phyloP scores from a whole-genome alignment of 2,888 invertebrate species.

The Leptinotarsa haldemani region DNA sequence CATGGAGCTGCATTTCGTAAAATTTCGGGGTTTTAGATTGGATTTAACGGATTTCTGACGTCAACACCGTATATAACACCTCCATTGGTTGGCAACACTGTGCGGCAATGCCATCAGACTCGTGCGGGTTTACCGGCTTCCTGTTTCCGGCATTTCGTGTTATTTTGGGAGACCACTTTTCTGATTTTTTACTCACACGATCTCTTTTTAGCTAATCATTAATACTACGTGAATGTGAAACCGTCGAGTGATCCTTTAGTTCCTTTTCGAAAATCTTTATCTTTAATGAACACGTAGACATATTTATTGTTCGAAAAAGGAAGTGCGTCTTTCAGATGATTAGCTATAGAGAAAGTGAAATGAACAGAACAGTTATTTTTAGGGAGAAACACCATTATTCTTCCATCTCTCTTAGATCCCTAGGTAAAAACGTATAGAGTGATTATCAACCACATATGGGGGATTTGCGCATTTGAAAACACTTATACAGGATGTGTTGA shows the following conservation, averaged over 20 bases:
- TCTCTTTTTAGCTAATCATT: slow-evolving; percentile 37
- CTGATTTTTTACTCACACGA: slow-evolving; percentile 38
- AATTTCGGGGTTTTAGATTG: too few species aligned
- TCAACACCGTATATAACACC: too few species aligned
- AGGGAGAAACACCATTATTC: background rate
- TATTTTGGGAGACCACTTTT: slow-evolving; percentile 44
- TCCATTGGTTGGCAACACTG: background rate
- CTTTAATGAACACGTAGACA: slow-evolving; percentile 30
- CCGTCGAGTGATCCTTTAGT: slow-evolving; percentile 33
- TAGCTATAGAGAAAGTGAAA: slow-evolving; percentile 16
- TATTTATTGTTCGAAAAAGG: slow-evolving; percentile 27
- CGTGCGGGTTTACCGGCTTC: slow-evolving; percentile 43
- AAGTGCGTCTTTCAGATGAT: slow-evolving; percentile 28
- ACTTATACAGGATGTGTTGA: too few species aligned
- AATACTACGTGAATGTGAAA: slow-evolving; percentile 26
- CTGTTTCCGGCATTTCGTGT: slow-evolving; percentile 46
- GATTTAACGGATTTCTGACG: too few species aligned
- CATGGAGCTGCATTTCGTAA: too few species aligned
- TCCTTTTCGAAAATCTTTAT: slow-evolving; percentile 30
- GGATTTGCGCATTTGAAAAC: background rate
- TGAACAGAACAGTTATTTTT: background rate
- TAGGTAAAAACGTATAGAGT: too few species aligned
- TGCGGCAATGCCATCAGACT: slow-evolving; percentile 37
- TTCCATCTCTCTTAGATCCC: background rate
- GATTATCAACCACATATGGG: too few species aligned